Evolutionary conservation across 2,113 vertebrate species (phyloP).

Genomic region (Ochotona princeps): DNA sequence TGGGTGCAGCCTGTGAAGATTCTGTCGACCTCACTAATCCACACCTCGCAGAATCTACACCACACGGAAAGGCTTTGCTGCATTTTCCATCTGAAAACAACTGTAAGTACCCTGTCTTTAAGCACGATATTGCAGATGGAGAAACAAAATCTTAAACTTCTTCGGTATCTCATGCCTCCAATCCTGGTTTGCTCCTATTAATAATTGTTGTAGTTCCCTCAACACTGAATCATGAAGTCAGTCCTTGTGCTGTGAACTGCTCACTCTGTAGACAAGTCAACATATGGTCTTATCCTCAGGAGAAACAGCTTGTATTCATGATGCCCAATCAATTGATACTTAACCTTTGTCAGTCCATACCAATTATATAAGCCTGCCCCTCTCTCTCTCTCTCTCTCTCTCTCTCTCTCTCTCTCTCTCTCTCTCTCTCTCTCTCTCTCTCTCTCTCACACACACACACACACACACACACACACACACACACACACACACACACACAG

Average conservation of each 20-base stretch:
- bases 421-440: too few species aligned
- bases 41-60: background rate
- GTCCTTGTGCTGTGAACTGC: background rate
- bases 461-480: too few species aligned
- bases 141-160: slow-evolving; percentile 1
- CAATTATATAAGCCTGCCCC: background rate
- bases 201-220: background rate
- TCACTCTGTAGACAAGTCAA: background rate
- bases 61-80: slow-evolving; percentile 15
- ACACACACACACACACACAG: too few species aligned
- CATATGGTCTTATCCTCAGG: slow-evolving; percentile 17
- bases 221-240: background rate
- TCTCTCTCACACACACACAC: too few species aligned
- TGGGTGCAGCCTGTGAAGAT: background rate
- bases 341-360: background rate
- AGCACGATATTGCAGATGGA: background rate
- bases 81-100: background rate
- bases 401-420: too few species aligned
- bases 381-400: too few species aligned
- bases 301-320: background rate
- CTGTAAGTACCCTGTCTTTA: background rate
- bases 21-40: background rate
- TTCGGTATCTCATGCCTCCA: background rate
- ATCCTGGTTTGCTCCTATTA: background rate
- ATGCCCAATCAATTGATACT: background rate